Evolutionary conservation across 2,888 invertebrate species (phyloP), one percentile per base, ranked within the genome.

Genomic region (Cactoblastis cactorum): DNA sequence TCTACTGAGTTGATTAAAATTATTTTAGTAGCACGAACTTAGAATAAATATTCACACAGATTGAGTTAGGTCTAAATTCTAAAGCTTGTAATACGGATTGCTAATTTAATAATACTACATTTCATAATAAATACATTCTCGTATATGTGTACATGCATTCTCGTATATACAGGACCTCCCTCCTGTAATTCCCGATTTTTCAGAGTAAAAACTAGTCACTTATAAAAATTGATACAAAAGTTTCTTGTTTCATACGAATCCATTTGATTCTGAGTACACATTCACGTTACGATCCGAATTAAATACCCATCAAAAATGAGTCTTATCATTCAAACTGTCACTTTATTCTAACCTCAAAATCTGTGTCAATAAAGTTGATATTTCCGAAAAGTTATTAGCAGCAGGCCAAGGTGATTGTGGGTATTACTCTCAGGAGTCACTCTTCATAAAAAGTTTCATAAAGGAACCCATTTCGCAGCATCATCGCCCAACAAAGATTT

Each of bases 401-500:
- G 9, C 15, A 15, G 18, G 17, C 17, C 24, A 49, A 43, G 51
- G 34, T 33, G 47, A 45, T 28, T 52, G 33, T 34, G 43, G 39
- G 24, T 47, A 43, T 32, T 35, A 45, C 9, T 38, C 34, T 4
- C 49, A 51, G 34, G 15, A 50, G 51, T 52, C 57, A 57, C 57
- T 62, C 51, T 53, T 49, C 59, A 54, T 68, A 67, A 67, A 65
- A 67, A 62, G 37, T 51, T 56, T 67, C 56, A 63, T 59, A 60
- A 58, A 62, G 51, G 48, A 47, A 59, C 53, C 52, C 61, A 63
- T 59, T 50, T 37, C 34, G 49, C 50, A 57, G 55, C 57, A 49
- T 49, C 45, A 54, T 58, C 67, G 59, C 53, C 54, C 17, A 43
- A 67, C 59, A 59, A 55, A 63, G 54, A 39, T 59, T 52, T 62